A percentile compares a stretch with the other conserved stretches of the same genome.
These are phyloP conservation scores for Enteromius anoplus DNA, from an alignment of 2,797 vertebrate genomes.

Conservation along the genomic window DNA sequence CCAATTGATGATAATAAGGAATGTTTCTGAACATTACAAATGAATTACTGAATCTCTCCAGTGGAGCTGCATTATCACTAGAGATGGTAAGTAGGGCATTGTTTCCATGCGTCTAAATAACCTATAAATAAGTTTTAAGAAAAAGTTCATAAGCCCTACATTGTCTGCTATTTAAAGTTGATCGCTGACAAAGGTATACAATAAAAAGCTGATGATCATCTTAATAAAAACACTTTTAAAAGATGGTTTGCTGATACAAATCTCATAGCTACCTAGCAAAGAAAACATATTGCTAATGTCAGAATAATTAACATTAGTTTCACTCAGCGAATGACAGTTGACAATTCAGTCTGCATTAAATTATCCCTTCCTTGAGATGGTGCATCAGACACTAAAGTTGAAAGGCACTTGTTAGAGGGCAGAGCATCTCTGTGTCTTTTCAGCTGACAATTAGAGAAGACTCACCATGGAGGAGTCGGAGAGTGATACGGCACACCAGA, in stretches of 20 bases:
- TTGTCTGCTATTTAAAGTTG: neutral
- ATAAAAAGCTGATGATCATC: neutral
- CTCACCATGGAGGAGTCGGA: conserved; percentile 4
- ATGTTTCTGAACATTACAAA: neutral
- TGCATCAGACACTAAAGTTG: conserved; percentile 27
- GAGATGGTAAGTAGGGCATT: conserved; percentile 43
- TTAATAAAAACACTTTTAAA: conserved; percentile 7
- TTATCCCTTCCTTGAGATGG: conserved; percentile 20
- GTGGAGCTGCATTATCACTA: conserved; percentile 31
- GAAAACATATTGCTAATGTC: neutral
- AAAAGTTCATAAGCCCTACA: neutral
- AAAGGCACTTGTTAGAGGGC: conserved; percentile 31
- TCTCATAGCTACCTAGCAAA: neutral
- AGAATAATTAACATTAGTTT: conserved; percentile 19
- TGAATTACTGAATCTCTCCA: conserved; percentile 25
- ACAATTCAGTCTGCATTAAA: conserved; percentile 23
- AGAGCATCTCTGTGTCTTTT: conserved; percentile 36
- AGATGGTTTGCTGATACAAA: neutral
- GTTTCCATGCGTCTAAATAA: conserved; percentile 11
- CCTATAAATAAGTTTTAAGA: conserved; percentile 33
- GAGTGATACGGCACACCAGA: conserved; percentile 37
- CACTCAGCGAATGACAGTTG: conserved; percentile 28
- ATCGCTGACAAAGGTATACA: neutral
- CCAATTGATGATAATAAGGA: too few species aligned
- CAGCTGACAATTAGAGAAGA: conserved; percentile 51